Evolutionary conservation across 2,797 vertebrate genomes (phyloP), one percentile per base, ranked within the genome.

Genomic region (Pseudopleuronectes americanus): DNA sequence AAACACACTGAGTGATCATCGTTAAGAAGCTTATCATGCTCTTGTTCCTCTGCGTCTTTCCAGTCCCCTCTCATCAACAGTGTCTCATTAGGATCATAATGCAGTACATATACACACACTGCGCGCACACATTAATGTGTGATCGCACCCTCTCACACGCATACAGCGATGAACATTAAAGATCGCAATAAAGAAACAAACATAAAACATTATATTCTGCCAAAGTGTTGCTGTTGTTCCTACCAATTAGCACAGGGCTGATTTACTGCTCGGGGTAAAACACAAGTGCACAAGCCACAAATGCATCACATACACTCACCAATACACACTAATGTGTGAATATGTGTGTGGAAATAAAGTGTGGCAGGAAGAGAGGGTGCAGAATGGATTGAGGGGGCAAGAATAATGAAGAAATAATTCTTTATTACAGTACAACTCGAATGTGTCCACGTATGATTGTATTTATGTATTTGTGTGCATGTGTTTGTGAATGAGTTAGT

Each of bases 191-290:
- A 98, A 97, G 96, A 96, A 97, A 96, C 96, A 96, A 84, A 90
- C 96, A 99, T 99, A 99, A 99, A 99, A 99, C 96, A 97, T 99
- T 99, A 99, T 99, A 98, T 99, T 99, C 97, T 99, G 96, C 97
- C 97, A 96, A 98, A 99, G 96, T 95, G 97, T 97, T 98, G 96
- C 96, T 99, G 88, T 86, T 90, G 85, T 98, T 98, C 95, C 96
- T 97, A 95, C 97, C 97, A 98, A 97, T 99, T 99, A 99, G 96
- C 96, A 97, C 95, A 94, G 93, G 88, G 85, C 93, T 96, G 96
- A 98, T 98, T 98, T 99, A 97, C 96, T 94, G 96, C 96, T 95
- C 60, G 90, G 92, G 95, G 94, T 93, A 90, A 90, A 94, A 53
- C 53, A 57, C 49, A 62, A 52, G 58, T 33, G 2, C 45, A 23